phyloP scores from a whole-genome alignment of 2,797 vertebrate genomes.

The Cacajao melanocephalus region DNA sequence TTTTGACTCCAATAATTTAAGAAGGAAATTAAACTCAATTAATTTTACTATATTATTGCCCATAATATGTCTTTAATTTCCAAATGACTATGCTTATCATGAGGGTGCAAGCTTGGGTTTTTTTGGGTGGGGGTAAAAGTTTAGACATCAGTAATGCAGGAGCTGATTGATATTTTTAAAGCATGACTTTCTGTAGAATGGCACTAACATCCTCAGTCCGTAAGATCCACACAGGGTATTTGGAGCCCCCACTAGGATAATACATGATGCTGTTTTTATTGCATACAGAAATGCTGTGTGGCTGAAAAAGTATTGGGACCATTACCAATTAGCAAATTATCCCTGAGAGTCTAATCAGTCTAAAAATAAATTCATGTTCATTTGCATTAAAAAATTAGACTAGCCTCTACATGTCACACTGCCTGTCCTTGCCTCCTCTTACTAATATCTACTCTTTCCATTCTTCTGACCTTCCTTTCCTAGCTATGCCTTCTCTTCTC shows the following conservation, averaged over 20 bases:
- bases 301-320: background rate
- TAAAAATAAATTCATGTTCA: background rate
- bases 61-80: background rate
- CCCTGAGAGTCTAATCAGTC: background rate
- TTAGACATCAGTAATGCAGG: background rate
- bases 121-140: background rate
- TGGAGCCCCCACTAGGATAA: background rate
- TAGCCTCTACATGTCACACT: background rate
- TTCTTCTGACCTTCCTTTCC: background rate
- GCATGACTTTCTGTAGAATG: background rate
- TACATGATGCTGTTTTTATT: background rate
- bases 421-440: background rate
- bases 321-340: background rate
- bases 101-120: background rate
- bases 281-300: background rate
- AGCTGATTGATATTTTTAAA: background rate
- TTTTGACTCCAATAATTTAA: background rate
- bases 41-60: background rate
- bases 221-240: background rate
- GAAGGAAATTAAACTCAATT: background rate
- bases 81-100: background rate
- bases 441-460: background rate
- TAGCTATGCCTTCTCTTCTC: background rate
- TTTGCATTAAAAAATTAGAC: background rate
- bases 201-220: background rate